Evolutionary conservation across 1,140 invertebrate genomes (phyloP).

Genomic region (Pseudomyrmex cubaensis): DNA sequence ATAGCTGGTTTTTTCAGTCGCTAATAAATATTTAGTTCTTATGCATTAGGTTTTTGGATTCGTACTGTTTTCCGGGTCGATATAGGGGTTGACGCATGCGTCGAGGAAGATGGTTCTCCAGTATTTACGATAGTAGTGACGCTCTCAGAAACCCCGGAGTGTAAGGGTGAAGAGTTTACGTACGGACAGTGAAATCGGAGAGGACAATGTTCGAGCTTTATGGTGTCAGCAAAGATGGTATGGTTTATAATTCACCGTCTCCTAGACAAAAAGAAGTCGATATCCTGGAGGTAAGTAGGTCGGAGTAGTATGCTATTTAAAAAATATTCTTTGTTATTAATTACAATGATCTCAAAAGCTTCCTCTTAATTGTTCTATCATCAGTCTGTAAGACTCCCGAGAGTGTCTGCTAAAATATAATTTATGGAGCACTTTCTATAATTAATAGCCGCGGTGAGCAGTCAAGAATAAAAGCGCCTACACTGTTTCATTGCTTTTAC

Average conservation of each 20-base stretch:
- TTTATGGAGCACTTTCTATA: conserved; percentile 3
- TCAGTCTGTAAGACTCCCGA: not conserved
- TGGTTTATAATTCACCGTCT: conserved; percentile 81
- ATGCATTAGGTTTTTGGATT: conserved; percentile 53
- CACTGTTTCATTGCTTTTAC: too few species aligned
- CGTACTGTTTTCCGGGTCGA: conserved; percentile 75
- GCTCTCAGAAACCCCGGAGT: conserved; percentile 26
- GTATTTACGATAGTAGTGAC: conserved; percentile 60
- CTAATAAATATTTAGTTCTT: too few species aligned
- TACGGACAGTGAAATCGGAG: conserved; percentile 31
- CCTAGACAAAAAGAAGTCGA: conserved; percentile 82
- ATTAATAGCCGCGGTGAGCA: conserved; percentile 2
- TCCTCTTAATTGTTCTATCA: not conserved
- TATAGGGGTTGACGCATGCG: conserved; percentile 77
- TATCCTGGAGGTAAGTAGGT: conserved; percentile 79
- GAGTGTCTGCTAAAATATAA: conserved; percentile 19
- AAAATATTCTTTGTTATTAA: not conserved
- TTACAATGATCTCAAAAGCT: not conserved
- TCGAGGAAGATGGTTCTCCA: conserved; percentile 55
- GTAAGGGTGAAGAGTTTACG: conserved; percentile 23
- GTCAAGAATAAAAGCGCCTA: not conserved
- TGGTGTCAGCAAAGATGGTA: conserved; percentile 78
- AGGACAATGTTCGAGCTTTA: conserved; percentile 81
- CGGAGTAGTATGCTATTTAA: not conserved
- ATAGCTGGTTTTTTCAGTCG: too few species aligned